These are phyloP conservation scores for Raja brachyura DNA, from an alignment of 2,113 vertebrate genomes.

Conservation along the genomic window DNA sequence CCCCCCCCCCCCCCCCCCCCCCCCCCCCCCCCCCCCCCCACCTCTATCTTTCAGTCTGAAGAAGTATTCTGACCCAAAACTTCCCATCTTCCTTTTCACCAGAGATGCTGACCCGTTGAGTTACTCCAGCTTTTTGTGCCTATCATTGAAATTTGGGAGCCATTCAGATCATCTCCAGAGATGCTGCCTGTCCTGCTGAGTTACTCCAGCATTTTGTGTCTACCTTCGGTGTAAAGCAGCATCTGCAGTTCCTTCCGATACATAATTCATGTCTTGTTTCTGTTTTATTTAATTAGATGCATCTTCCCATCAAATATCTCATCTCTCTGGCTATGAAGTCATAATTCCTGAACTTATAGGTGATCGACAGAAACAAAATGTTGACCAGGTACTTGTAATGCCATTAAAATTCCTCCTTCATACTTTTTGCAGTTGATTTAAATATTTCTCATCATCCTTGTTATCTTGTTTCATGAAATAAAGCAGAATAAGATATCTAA, in stretches of 20 bases:
- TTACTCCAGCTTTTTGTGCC: too few species aligned
- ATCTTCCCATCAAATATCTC: constrained; percentile 40
- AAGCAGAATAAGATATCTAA: neutral
- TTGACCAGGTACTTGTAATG: constrained; percentile 16
- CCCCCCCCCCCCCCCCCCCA: too few species aligned
- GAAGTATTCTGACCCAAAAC: too few species aligned
- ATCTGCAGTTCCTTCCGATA: too few species aligned
- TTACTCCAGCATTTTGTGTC: too few species aligned
- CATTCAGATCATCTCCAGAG: neutral
- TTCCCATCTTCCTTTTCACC: too few species aligned
- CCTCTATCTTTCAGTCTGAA: too few species aligned
- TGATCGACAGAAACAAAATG: neutral
- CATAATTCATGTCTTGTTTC: neutral
- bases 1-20: too few species aligned
- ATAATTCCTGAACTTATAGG: constrained; percentile 42
- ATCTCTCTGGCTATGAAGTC: constrained; percentile 46
- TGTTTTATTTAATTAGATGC: constrained; percentile 42
- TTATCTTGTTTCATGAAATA: neutral
- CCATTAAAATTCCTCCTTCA: neutral
- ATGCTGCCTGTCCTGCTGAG: too few species aligned
- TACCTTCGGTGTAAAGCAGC: too few species aligned
- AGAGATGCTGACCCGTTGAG: too few species aligned
- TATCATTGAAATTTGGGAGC: neutral
- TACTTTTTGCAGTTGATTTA: neutral
- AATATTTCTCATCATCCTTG: neutral